These are phyloP conservation scores for Pomatorhinus ruficollis DNA, from an alignment of 2,113 vertebrate species.

Conservation along the genomic window DNA sequence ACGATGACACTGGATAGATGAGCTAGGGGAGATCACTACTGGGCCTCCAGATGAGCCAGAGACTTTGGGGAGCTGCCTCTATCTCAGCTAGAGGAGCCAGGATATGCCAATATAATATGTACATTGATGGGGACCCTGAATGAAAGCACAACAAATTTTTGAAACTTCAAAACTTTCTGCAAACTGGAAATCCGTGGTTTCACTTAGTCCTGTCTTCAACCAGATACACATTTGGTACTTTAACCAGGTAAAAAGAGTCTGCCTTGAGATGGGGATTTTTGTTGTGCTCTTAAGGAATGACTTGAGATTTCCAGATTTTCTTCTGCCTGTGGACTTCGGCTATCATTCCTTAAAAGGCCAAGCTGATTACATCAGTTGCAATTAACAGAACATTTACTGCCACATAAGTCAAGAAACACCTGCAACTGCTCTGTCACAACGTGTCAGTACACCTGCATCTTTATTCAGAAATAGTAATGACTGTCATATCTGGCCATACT, in stretches of 20 bases:
- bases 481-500: background rate
- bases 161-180: background rate
- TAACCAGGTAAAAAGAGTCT: background rate
- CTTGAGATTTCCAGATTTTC: background rate
- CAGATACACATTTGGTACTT: background rate
- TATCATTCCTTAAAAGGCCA: background rate
- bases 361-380: background rate
- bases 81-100: accelerated
- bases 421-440: background rate
- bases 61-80: background rate
- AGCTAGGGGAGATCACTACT: background rate
- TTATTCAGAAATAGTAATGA: background rate
- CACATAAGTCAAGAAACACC: background rate
- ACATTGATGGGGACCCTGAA: background rate
- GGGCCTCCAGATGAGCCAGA: background rate
- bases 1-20: background rate
- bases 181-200: background rate
- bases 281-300: background rate
- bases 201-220: background rate
- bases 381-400: background rate
- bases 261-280: background rate
- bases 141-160: background rate
- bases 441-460: background rate
- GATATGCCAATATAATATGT: background rate
- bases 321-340: background rate